Evolutionary conservation across 2,113 vertebrate genomes (phyloP).

Genomic region (Saguinus imperator): DNA sequence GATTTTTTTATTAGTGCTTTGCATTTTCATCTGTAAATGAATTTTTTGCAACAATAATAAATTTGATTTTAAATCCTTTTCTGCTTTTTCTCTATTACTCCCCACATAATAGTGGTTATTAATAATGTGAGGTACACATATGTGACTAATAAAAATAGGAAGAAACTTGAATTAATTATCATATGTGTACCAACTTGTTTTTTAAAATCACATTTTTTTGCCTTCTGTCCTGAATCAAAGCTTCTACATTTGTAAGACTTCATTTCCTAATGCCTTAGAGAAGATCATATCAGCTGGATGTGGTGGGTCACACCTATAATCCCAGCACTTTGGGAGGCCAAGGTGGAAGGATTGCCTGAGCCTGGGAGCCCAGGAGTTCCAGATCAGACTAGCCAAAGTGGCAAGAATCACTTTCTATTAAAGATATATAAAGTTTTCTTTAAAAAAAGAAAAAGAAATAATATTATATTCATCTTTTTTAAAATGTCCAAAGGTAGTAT

Average conservation of each 20-base stretch:
- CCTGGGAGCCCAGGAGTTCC: no score
- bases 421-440: no score
- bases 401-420: no score
- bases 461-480: background rate
- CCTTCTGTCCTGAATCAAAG: background rate
- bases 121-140: background rate
- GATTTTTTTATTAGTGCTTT: background rate
- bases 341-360: no score
- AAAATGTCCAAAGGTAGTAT: background rate
- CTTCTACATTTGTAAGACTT: background rate
- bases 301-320: no score
- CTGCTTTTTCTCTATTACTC: background rate
- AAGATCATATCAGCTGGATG: no score
- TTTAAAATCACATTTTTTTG: background rate
- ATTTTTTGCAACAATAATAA: background rate
- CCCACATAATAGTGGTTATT: background rate
- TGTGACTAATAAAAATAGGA: background rate
- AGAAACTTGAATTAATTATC: background rate
- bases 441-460: no score
- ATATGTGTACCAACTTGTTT: background rate
- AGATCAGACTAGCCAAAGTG: no score
- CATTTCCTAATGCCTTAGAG: background rate
- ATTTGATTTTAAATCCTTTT: background rate
- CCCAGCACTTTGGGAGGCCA: no score
- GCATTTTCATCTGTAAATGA: background rate